These are phyloP conservation scores for Fregetta grallaria DNA, from an alignment of 2,113 vertebrate species.

Conservation along the genomic window DNA sequence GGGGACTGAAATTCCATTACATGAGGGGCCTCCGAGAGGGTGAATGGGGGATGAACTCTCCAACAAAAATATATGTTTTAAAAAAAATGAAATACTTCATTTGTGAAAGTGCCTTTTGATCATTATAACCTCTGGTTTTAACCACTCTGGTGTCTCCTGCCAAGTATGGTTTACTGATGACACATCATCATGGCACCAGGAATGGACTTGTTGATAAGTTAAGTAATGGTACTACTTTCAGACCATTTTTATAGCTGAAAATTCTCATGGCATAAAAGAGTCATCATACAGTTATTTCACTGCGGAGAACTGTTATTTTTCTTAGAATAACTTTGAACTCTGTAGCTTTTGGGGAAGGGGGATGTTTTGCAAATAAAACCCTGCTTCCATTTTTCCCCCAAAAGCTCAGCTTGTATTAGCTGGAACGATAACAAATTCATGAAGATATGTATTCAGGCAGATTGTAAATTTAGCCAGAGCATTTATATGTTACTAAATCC, in stretches of 20 bases:
- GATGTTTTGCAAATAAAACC: constrained; percentile 6
- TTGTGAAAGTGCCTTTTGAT: background rate
- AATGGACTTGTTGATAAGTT: constrained; percentile 30
- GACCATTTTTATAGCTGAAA: constrained; percentile 25
- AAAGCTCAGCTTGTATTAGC: background rate
- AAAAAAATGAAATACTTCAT: background rate
- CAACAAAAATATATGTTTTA: background rate
- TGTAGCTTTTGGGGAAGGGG: background rate
- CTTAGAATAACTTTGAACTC: constrained; percentile 40
- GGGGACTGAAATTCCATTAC: background rate
- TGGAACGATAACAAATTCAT: background rate
- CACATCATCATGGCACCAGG: constrained; percentile 8
- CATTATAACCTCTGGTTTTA: background rate
- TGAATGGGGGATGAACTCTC: background rate
- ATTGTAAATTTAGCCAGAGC: constrained; percentile 10
- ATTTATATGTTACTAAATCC: background rate
- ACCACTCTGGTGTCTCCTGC: background rate
- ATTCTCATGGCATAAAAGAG: constrained; percentile 12
- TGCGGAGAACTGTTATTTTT: constrained; percentile 10
- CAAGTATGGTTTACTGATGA: background rate
- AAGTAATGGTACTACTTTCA: constrained; percentile 37
- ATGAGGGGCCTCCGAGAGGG: background rate
- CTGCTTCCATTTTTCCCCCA: background rate
- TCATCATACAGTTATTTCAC: constrained; percentile 25
- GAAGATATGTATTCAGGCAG: background rate